Evolutionary conservation across 2,888 invertebrate species (phyloP).

Genomic region (Eupithecia pulchellata): DNA sequence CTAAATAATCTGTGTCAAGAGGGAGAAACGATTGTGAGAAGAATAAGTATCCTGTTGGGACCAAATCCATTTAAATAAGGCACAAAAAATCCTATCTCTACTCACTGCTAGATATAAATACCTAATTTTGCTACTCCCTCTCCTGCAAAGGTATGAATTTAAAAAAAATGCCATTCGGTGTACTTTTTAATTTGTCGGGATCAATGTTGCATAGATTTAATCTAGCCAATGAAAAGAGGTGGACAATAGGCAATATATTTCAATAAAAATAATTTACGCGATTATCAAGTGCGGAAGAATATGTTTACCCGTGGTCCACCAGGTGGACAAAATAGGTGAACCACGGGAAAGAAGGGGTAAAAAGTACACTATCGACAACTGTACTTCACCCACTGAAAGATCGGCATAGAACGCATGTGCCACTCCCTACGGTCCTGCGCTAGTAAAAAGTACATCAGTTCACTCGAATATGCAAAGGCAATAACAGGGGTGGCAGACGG

Average conservation of each 20-base stretch:
- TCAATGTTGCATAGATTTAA: no score
- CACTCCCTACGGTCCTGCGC: conserved; percentile 15
- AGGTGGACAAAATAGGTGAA: no score
- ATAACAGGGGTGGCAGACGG: conserved; percentile 40
- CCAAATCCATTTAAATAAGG: neutral
- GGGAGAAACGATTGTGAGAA: neutral
- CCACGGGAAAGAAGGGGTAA: no score
- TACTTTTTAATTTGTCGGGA: no score
- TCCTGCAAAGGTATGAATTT: no score
- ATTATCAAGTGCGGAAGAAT: no score
- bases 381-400: neutral
- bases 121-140: neutral
- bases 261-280: no score
- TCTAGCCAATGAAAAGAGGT: no score
- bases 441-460: conserved; percentile 37
- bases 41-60: neutral
- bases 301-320: no score
- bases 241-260: no score
- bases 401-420: neutral
- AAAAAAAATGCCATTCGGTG: no score
- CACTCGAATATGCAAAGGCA: conserved; percentile 38
- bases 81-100: neutral
- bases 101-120: neutral
- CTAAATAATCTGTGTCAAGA: neutral
- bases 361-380: neutral